These are phyloP conservation scores for Emmelina monodactyla DNA, from an alignment of 2,888 invertebrate species.

Conservation along the genomic window DNA sequence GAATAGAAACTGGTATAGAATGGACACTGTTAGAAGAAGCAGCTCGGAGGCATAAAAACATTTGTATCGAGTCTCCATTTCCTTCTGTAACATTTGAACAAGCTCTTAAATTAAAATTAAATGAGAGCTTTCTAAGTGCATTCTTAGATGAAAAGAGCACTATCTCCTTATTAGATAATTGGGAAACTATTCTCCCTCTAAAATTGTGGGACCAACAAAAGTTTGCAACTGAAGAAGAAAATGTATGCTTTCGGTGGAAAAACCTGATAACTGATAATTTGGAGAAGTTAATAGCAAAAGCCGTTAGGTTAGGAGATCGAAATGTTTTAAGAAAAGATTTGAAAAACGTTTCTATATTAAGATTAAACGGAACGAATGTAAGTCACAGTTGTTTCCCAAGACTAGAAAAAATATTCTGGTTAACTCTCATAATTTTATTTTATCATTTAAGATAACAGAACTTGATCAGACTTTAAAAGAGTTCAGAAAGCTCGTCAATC, in stretches of 20 bases:
- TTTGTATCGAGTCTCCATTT: constrained; percentile 25
- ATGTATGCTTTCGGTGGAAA: constrained; percentile 32
- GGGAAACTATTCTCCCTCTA: constrained; percentile 37
- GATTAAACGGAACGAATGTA: constrained; percentile 40
- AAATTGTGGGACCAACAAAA: constrained; percentile 47
- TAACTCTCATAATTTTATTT: constrained; percentile 4
- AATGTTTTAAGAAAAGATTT: constrained; percentile 28
- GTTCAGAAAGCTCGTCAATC: constrained; percentile 40
- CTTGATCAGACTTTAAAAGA: constrained; percentile 39
- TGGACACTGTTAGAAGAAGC: constrained; percentile 39
- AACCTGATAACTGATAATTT: constrained; percentile 42
- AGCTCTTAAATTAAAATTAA: constrained; percentile 37
- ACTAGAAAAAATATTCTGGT: constrained; percentile 3
- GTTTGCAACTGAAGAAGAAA: constrained; percentile 37
- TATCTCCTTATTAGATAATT: constrained; percentile 34
- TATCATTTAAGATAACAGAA: constrained; percentile 46
- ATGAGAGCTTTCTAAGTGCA: constrained; percentile 31
- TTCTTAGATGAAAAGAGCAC: constrained; percentile 34
- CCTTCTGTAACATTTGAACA: constrained; percentile 27
- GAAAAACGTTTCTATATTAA: constrained; percentile 28
- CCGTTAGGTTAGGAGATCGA: constrained; percentile 28
- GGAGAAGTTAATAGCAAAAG: constrained; percentile 29
- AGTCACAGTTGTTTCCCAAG: no score
- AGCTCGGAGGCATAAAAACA: constrained; percentile 28
- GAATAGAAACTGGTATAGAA: constrained; percentile 38